Percentiles rank a stretch among this genome's conserved stretches.
These are phyloP conservation scores for Phaethornis superciliosus DNA, from an alignment of 2,113 vertebrate genomes.

Conservation along the genomic window DNA sequence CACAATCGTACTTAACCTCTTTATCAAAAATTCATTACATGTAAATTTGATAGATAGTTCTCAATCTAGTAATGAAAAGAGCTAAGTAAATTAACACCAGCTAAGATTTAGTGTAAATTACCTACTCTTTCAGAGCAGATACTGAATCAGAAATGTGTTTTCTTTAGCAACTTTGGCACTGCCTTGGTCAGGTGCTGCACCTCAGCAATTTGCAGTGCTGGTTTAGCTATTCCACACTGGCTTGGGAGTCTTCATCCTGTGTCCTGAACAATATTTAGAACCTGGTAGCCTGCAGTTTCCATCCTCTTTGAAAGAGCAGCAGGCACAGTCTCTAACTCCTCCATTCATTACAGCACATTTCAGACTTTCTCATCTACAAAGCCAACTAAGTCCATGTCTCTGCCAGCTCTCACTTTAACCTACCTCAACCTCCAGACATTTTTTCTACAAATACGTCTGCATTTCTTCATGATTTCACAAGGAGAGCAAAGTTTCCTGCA, in stretches of 20 bases:
- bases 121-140: background rate
- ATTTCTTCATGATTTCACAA: rapidly evolving
- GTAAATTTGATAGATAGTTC: background rate
- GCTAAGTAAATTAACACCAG: conserved; percentile 19
- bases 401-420: background rate
- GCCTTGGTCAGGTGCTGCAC: background rate
- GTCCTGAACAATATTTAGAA: rapidly evolving
- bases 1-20: background rate
- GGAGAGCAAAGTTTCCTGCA: rapidly evolving
- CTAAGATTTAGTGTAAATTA: background rate
- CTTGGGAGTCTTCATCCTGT: rapidly evolving
- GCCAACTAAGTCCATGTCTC: background rate
- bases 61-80: background rate
- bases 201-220: background rate
- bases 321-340: background rate
- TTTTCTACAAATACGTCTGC: rapidly evolving
- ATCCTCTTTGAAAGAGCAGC: rapidly evolving
- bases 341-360: background rate
- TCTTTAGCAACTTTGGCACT: background rate
- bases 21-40: background rate
- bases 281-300: background rate
- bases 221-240: background rate
- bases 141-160: rapidly evolving
- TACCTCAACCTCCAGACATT: rapidly evolving
- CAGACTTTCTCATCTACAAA: background rate